These are phyloP conservation scores for Strigops habroptila DNA, from an alignment of 2,113 vertebrate genomes.

Conservation along the genomic window DNA sequence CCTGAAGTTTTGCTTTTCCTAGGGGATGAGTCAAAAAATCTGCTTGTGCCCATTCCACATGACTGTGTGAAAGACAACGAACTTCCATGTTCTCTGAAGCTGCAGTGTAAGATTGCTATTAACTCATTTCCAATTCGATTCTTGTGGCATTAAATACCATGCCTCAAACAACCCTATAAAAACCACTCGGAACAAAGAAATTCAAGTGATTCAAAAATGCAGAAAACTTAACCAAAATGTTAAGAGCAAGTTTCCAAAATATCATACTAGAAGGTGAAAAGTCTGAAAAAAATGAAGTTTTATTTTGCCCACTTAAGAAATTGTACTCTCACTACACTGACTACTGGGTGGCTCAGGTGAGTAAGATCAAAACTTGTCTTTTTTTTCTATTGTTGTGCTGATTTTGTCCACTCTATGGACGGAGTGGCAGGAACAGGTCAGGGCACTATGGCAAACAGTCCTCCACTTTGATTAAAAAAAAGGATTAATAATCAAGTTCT, in stretches of 20 bases:
- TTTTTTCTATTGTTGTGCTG: background rate
- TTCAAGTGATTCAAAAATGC: background rate
- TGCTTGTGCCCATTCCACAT: background rate
- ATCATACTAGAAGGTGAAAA: background rate
- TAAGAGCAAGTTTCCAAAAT: background rate
- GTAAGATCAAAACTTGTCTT: background rate
- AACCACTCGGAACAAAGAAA: background rate
- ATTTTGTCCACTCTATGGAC: background rate
- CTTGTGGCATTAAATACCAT: background rate
- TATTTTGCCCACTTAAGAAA: background rate
- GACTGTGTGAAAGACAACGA: background rate
- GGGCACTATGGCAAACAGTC: background rate
- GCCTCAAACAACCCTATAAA: background rate
- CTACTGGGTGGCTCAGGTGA: background rate
- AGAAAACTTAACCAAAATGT: background rate
- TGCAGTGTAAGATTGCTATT: background rate
- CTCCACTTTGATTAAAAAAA: background rate
- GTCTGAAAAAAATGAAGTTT: accelerated
- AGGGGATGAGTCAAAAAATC: background rate
- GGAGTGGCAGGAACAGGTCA: background rate
- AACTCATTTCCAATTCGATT: background rate
- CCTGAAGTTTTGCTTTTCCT: background rate
- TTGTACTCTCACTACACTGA: background rate
- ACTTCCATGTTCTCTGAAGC: background rate
- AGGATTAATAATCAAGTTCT: background rate